Evolutionary conservation across 2,113 vertebrate species (phyloP).

Genomic region (Gnathonemus longibarbis): DNA sequence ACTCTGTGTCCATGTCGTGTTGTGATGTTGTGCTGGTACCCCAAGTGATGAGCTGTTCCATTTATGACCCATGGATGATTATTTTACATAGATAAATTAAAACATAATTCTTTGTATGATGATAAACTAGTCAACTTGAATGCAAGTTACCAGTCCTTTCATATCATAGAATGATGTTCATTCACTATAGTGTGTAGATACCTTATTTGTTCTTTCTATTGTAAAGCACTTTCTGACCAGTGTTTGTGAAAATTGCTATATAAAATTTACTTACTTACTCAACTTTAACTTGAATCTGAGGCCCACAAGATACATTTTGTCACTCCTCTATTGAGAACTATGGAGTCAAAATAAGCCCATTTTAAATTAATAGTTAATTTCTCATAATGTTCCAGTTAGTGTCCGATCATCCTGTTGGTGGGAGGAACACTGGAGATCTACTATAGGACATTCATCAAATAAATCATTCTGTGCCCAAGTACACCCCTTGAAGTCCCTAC

Average conservation of each 20-base stretch:
- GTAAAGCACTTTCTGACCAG: no score
- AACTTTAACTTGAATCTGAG: not conserved
- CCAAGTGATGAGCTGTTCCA: not conserved
- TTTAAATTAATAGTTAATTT: not conserved
- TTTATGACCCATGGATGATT: not conserved
- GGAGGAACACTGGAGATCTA: not conserved
- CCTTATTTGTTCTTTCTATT: no score
- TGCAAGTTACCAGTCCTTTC: not conserved
- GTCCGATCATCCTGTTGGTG: not conserved
- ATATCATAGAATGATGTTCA: not conserved
- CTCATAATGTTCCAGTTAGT: not conserved
- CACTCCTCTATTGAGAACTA: not conserved
- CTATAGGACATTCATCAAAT: not conserved
- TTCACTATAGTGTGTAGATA: not conserved
- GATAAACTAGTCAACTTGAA: not conserved
- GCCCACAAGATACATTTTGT: not conserved
- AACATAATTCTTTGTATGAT: not conserved
- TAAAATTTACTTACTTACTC: not conserved
- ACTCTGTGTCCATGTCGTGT: conserved; percentile 30
- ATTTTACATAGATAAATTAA: not conserved
- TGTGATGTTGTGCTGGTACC: conserved; percentile 9
- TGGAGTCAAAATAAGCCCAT: not conserved
- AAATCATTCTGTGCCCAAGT: not conserved
- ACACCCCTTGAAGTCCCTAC: not conserved
- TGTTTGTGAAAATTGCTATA: no score